Conservation (phyloP, 2,113 vertebrate species). For the Alexandromys fortis region DNA sequence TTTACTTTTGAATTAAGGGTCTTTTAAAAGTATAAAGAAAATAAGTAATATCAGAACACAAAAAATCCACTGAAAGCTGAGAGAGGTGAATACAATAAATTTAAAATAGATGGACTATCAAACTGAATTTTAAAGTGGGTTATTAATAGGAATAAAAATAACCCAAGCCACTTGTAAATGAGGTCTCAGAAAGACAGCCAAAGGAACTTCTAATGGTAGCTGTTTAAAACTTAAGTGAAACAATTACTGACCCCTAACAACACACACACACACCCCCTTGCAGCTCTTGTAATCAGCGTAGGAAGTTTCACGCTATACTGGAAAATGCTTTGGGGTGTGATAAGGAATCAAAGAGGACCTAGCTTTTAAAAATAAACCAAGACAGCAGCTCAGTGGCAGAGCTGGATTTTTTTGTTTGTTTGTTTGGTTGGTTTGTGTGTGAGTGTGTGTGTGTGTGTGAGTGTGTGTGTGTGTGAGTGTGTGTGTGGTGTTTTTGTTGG, state of each 20-base stretch:
- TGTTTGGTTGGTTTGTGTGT: no score
- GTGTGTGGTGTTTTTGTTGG: neutral
- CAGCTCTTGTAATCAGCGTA: neutral
- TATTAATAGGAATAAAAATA: neutral
- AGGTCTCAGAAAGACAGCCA: neutral
- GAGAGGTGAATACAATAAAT: neutral
- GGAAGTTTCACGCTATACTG: neutral
- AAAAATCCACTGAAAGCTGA: neutral
- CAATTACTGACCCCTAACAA: neutral
- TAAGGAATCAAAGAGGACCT: no score
- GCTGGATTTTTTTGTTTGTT: neutral
- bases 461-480: no score
- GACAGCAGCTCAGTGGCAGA: neutral
- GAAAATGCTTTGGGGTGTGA: neutral
- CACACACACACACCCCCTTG: neutral
- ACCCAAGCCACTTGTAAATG: neutral
- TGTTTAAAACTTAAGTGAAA: conserved; percentile 37
- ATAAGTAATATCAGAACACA: neutral
- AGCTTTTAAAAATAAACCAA: neutral
- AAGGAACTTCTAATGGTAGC: neutral
- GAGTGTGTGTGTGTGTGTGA: no score
- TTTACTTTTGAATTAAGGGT: neutral
- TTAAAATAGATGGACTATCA: neutral
- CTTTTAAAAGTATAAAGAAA: neutral
- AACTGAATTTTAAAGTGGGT: neutral